Evolutionary conservation across 2,797 vertebrate genomes (phyloP).

Genomic region (Crypturellus tataupa): DNA sequence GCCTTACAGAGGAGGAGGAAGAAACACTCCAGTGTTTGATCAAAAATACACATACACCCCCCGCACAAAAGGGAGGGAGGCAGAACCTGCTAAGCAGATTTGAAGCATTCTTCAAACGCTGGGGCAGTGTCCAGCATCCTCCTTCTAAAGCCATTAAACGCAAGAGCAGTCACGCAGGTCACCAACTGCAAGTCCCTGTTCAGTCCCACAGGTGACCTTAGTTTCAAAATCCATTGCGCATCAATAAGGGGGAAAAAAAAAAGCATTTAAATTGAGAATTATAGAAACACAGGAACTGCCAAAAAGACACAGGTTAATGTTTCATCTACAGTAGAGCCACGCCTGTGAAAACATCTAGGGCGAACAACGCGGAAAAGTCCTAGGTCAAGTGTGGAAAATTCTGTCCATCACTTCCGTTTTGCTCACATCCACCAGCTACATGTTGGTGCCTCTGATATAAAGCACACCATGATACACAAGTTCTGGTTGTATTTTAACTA

Average conservation of each 20-base stretch:
- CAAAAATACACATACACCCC: neutral
- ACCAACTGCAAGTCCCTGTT: neutral
- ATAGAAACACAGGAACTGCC: too few species aligned
- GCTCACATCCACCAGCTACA: neutral
- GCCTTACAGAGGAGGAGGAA: neutral
- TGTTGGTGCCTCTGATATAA: neutral
- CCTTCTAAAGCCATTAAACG: neutral
- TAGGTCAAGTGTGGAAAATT: neutral
- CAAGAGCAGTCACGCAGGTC: neutral
- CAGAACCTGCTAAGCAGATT: neutral
- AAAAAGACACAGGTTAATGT: neutral
- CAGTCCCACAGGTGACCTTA: neutral
- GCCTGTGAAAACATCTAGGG: too few species aligned
- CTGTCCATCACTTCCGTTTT: neutral
- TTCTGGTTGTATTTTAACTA: neutral
- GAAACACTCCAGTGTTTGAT: neutral
- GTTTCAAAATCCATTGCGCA: conserved; percentile 11
- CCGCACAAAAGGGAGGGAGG: neutral
- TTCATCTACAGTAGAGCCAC: neutral
- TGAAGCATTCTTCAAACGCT: neutral
- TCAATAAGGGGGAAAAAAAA: neutral
- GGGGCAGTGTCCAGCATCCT: neutral
- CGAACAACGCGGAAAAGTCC: neutral
- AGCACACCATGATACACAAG: neutral
- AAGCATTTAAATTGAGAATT: neutral